Base-by-base conservation (phyloP, 2,797 vertebrate genomes). In the Ctenopoma kingsleyae region DNA sequence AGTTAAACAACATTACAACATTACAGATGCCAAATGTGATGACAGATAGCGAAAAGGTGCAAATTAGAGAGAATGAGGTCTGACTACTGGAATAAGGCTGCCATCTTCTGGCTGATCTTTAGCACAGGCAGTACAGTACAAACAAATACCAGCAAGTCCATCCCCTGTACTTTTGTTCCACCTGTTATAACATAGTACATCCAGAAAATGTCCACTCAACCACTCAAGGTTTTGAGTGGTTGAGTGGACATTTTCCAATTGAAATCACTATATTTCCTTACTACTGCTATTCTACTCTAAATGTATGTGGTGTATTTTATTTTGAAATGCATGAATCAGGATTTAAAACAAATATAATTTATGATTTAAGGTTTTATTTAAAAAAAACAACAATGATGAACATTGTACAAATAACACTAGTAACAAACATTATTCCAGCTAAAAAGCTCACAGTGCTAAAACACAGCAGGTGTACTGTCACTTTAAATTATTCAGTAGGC, bases 41-140 rank as follows among this genome's bases (percentile, higher is more conserved):
- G 41, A 50, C 8, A 46, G 23, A 27, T 7, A 5, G 65, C 49
- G 13, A 51, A 64, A 16, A 23, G 15, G 10, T 15, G 3, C 0
- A 32, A 43, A 40, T 44, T 9, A 56, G 66, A 46, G 13, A 36
- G 53, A 27, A 19, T 50, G 20, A 64, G 27, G 22, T 36, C 22
- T 43, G 43, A 76, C 19, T 52, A 19, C 71, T 79, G 74, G 89
- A 81, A 73, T 78, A 76, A 90, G 67, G 90, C 85, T 93, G 93
- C 93, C 93, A 87, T 83, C 93, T 94, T 77, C 81, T 93, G 93
- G 92, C 36, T 36, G 44, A 53, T 7, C 10, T 57, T 57, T 5
- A 60, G 66, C 47, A 74, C 13, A 53, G 13, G 9, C 60, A 54
- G n/a, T 4, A 22, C 36, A 49, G 54, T 8, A 32, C 30, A 32